Percentiles rank a stretch among this genome's conserved stretches.
Conservation (phyloP, 1,140 invertebrate species). For the Drosophila arawakana region DNA sequence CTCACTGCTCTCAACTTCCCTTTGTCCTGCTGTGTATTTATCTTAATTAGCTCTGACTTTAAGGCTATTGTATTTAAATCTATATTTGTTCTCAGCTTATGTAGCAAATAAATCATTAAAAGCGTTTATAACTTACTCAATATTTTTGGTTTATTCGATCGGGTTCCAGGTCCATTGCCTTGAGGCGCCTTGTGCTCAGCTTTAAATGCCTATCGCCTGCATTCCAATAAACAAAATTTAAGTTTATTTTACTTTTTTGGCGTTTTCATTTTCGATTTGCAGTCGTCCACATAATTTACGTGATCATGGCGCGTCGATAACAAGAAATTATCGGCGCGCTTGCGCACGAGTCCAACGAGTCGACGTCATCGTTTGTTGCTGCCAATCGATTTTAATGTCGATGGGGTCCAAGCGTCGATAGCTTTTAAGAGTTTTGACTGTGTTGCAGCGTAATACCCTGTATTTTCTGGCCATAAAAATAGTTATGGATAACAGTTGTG, state of each 20-base stretch:
- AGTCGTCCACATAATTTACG: slow-evolving; percentile 81
- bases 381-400: slow-evolving; percentile 48
- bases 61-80: slow-evolving; percentile 3
- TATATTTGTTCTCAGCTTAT: background rate
- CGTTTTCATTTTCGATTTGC: slow-evolving; percentile 42
- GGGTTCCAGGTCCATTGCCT: slow-evolving; percentile 31
- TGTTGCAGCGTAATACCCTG: slow-evolving; percentile 24
- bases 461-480: background rate
- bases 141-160: slow-evolving; percentile 19
- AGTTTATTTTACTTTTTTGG: slow-evolving; percentile 47
- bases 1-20: slow-evolving; percentile 11
- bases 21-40: slow-evolving; percentile 54
- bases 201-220: slow-evolving; percentile 73
- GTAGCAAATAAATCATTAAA: too few relatives aligned
- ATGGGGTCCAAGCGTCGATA: slow-evolving; percentile 54
- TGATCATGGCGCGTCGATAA: slow-evolving; percentile 81
- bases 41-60: slow-evolving; percentile 65
- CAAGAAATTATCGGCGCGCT: slow-evolving; percentile 79
- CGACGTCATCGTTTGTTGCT: slow-evolving; percentile 27
- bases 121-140: background rate
- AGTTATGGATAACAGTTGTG: too few relatives aligned
- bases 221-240: slow-evolving; percentile 68
- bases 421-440: slow-evolving; percentile 42
- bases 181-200: slow-evolving; percentile 18
- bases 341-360: slow-evolving; percentile 58